A percentile compares a stretch with the other conserved stretches of the same genome.
These are phyloP conservation scores for Hyposmocoma kahamanoa DNA, from an alignment of 1,140 invertebrate genomes.

Conservation along the genomic window DNA sequence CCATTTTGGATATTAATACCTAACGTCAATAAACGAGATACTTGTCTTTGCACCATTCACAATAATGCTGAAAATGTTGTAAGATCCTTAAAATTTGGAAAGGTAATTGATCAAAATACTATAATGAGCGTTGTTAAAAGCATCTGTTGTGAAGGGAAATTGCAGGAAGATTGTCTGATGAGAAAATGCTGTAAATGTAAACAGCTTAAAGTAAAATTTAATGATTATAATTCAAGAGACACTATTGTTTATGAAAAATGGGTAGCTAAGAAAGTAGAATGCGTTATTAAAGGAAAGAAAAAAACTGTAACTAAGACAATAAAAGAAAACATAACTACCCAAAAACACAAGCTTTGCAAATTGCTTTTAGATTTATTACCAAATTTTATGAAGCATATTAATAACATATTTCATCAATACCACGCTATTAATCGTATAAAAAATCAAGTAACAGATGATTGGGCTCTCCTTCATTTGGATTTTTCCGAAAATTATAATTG, in stretches of 20 bases:
- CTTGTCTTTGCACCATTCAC: neutral
- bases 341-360: neutral
- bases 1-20: neutral
- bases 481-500: constrained; percentile 2
- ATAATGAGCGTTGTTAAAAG: neutral
- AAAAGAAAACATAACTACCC: neutral
- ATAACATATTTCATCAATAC: neutral
- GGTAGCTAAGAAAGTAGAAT: neutral
- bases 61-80: neutral
- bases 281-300: neutral
- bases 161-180: neutral
- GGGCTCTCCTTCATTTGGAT: neutral
- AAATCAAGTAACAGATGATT: neutral
- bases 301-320: neutral
- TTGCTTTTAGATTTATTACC: neutral
- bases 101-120: neutral
- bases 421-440: neutral
- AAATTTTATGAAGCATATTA: neutral
- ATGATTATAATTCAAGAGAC: neutral
- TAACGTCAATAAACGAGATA: neutral
- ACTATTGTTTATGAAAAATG: neutral
- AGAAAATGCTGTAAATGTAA: neutral
- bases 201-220: neutral
- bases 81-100: neutral
- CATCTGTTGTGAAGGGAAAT: neutral